phyloP scores from a whole-genome alignment of 2,113 vertebrate genomes.

The Neodontobutis hainanensis region DNA sequence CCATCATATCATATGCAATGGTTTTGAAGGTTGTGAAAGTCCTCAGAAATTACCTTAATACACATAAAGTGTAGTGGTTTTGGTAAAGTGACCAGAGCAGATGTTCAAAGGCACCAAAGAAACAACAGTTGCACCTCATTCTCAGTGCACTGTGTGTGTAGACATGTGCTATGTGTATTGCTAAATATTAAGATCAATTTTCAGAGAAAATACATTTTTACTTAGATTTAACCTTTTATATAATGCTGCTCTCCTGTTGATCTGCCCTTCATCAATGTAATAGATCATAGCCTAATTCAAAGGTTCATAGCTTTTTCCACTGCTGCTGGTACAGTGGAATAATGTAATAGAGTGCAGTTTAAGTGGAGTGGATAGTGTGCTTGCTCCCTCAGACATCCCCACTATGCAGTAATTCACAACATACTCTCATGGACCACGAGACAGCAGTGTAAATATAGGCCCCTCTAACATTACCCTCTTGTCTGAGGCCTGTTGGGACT shows the following conservation, averaged over 20 bases:
- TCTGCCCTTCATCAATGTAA: not conserved
- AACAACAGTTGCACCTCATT: too few species aligned
- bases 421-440: conserved; percentile 49
- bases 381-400: conserved; percentile 56
- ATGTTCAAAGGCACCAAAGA: too few species aligned
- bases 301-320: conserved; percentile 22
- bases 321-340: conserved; percentile 3
- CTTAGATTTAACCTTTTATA: not conserved
- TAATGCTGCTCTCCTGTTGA: not conserved
- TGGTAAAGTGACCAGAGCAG: too few species aligned
- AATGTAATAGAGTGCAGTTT: conserved; percentile 16
- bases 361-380: conserved; percentile 36
- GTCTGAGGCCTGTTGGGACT: conserved; percentile 24
- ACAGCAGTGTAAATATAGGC: conserved; percentile 59
- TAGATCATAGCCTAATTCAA: conserved; percentile 7
- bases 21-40: too few species aligned
- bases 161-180: too few species aligned
- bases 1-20: too few species aligned
- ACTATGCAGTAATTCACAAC: conserved; percentile 67
- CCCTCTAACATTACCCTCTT: conserved; percentile 56
- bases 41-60: too few species aligned
- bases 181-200: too few species aligned
- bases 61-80: too few species aligned
- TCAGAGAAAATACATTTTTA: not conserved
- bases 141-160: too few species aligned